Evolutionary conservation across 2,797 vertebrate genomes (phyloP), one percentile per base, ranked within the genome.

Genomic region (Hypotaenidia philippensis): DNA sequence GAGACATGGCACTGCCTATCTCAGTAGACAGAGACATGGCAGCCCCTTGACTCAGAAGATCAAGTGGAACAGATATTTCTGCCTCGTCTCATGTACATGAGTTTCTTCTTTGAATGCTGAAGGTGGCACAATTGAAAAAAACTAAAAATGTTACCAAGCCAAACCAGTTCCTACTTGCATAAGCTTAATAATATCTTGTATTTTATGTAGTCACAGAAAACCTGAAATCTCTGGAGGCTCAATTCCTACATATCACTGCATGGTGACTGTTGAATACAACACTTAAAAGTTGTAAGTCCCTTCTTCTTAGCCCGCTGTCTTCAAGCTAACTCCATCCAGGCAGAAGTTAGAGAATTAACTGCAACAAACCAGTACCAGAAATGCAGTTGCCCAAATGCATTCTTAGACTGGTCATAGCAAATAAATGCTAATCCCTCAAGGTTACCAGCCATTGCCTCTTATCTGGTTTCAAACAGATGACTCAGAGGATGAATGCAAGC

Each of bases 211-310:
- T 45, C 49, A 78, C 3, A 64, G n/a, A 64, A 86, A 53, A 49
- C 31, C 10, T 5, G 11, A 63, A 65, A 76, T 55, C 38, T 70
- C 66, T 52, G 29, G 18, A n/a, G 18, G 18, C 16, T 26, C 5
- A 66, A 45, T 68, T 75, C 22, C 7, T 17, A 44, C 10, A 4
- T 47, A 74, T 22, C 10, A 64, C 21, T 41, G 31, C 10, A 52
- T 1, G 1, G 32, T 36, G 57, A 63, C 27, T 74, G 15, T 10
- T 0, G 0, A 77, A 70, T 10, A 6, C 8, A 36, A 50, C 26
- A 31, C 11, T 29, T 45, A 4, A 6, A 76, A 53, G 20, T n/a
- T 71, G 3, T 32, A 59, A 27, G 12, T 19, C 41, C 75, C 49
- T 21, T 74, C 23, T 60, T 65, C 18, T 26, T 38, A 81, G 20